These are phyloP conservation scores for Enteromius radiatus DNA, from an alignment of 2,797 vertebrate species.

Conservation along the genomic window DNA sequence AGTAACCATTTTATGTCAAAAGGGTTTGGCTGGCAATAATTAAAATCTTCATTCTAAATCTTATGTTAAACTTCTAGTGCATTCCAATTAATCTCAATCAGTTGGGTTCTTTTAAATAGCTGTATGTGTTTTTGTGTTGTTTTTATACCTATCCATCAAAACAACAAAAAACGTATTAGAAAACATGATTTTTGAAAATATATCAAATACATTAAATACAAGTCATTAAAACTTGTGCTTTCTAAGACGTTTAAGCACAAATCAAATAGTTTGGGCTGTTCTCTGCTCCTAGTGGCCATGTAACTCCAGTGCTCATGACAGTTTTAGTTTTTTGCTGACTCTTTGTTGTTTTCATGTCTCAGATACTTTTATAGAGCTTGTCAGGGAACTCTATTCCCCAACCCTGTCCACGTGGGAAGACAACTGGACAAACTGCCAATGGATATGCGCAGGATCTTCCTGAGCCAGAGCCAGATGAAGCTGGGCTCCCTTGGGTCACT, in stretches of 20 bases:
- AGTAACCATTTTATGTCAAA: background rate
- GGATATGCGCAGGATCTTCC: constrained; percentile 73
- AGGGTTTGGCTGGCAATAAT: background rate
- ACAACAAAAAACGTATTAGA: no score
- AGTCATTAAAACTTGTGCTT: background rate
- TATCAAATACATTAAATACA: no score
- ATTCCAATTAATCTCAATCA: no score
- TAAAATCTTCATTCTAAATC: background rate
- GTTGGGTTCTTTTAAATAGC: no score
- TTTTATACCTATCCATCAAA: no score
- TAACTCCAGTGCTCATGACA: constrained; percentile 29
- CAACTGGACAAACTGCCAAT: constrained; percentile 80
- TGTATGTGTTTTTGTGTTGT: no score
- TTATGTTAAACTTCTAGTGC: background rate
- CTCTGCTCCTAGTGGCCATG: background rate
- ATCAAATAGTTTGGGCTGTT: background rate
- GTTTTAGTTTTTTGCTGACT: background rate
- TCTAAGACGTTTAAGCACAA: background rate
- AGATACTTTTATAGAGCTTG: constrained; percentile 93
- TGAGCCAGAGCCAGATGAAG: constrained; percentile 72
- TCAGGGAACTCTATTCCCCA: constrained; percentile 91
- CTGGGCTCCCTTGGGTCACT: constrained; percentile 66
- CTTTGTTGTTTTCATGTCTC: constrained; percentile 53
- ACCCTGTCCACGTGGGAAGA: constrained; percentile 85
- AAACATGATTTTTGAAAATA: no score